phyloP scores from a whole-genome alignment of 2,113 vertebrate species.

The Hemibagrus wyckioides region DNA sequence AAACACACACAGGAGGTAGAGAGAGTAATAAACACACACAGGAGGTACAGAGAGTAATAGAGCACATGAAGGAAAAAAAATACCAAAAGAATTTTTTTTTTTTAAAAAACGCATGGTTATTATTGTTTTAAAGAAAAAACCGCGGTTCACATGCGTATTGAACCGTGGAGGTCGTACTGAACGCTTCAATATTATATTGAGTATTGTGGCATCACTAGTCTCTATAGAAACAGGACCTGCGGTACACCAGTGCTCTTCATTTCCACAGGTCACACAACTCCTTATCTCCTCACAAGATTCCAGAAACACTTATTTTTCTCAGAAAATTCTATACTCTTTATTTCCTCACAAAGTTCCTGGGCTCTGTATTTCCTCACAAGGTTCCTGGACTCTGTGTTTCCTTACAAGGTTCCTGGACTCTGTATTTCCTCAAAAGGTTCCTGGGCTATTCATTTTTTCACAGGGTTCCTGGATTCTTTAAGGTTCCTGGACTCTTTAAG shows the following conservation, averaged over 20 bases:
- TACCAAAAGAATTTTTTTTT: too few species aligned
- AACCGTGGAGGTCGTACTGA: too few species aligned
- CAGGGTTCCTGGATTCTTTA: neutral
- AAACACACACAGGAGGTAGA: too few species aligned
- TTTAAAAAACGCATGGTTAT: too few species aligned
- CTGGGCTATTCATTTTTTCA: neutral
- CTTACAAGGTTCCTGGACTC: neutral
- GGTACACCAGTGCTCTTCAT: neutral
- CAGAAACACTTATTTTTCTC: neutral
- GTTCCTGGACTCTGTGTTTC: neutral
- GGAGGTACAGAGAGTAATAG: too few species aligned
- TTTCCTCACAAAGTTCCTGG: neutral
- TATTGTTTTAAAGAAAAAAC: too few species aligned
- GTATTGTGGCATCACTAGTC: too few species aligned
- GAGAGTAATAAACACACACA: too few species aligned
- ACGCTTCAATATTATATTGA: too few species aligned
- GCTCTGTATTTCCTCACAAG: neutral
- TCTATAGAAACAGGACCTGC: neutral
- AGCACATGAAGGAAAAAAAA: too few species aligned
- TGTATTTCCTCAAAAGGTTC: neutral
- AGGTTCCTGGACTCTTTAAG: neutral
- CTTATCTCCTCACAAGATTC: neutral
- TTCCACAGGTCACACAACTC: neutral
- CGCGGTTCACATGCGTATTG: too few species aligned
- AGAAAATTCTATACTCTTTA: neutral